Evolutionary conservation across 2,888 invertebrate genomes (phyloP).

Genomic region (Tenthredo mesomela): DNA sequence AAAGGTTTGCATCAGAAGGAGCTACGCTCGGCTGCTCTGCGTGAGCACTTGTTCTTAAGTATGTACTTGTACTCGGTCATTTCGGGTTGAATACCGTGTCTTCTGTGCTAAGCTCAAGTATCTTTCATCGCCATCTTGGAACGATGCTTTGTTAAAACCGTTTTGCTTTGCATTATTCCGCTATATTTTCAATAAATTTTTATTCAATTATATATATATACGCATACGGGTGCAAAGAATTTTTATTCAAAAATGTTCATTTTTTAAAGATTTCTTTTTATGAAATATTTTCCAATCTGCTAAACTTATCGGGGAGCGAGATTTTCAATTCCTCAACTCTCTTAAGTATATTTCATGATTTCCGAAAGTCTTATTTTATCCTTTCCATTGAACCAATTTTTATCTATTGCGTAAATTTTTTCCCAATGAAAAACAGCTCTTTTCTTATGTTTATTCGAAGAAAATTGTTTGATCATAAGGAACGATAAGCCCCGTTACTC

Average conservation of each 20-base stretch:
- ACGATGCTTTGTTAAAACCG: constrained; percentile 40
- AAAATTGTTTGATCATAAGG: neutral
- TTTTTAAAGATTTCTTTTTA: neutral
- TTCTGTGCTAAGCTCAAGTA: constrained; percentile 27
- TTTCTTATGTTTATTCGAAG: neutral
- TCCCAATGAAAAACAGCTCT: constrained; percentile 8
- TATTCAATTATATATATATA: constrained; percentile 66
- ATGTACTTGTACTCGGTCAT: constrained; percentile 71
- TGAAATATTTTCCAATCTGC: neutral
- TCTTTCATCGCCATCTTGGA: constrained; percentile 51
- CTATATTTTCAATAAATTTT: constrained; percentile 54
- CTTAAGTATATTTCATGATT: neutral
- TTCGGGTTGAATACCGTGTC: constrained; percentile 57
- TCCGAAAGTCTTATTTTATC: neutral
- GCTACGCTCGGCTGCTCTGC: constrained; percentile 72
- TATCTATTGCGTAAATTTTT: constrained; percentile 12
- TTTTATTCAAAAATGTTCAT: neutral
- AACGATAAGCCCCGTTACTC: neutral
- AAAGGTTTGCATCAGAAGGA: constrained; percentile 64
- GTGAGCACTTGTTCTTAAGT: constrained; percentile 72
- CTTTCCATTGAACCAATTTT: neutral
- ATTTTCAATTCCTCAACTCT: neutral
- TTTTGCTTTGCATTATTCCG: constrained; percentile 17
- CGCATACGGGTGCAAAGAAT: neutral
- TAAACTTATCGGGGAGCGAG: neutral